Evolutionary conservation across 1,140 invertebrate genomes (phyloP).

Genomic region (Heliconius hermathena): DNA sequence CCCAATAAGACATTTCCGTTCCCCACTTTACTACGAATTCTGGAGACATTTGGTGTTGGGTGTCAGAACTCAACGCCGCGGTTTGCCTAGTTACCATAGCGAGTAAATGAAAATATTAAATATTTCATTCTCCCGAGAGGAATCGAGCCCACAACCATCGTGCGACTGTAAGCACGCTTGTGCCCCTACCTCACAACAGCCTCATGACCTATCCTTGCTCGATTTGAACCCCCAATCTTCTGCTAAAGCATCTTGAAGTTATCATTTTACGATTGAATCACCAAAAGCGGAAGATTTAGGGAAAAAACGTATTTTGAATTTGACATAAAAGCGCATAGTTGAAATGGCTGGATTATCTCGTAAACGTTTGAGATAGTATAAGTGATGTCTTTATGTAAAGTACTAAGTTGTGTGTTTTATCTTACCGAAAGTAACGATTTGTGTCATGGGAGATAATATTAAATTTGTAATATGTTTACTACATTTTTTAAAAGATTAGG

Average conservation of each 20-base stretch:
- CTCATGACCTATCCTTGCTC: too few species aligned
- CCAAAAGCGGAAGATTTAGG: background rate
- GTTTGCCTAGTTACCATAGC: too few species aligned
- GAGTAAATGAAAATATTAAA: too few species aligned
- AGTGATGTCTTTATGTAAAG: background rate
- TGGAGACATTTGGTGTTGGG: too few species aligned
- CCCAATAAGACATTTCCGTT: too few species aligned
- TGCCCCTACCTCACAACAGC: too few species aligned
- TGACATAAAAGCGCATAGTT: background rate
- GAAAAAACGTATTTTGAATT: background rate
- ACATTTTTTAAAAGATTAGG: background rate
- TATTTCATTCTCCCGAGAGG: too few species aligned
- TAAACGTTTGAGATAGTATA: background rate
- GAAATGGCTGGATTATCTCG: background rate
- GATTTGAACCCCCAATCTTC: too few species aligned
- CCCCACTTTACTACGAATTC: too few species aligned
- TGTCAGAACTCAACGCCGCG: too few species aligned
- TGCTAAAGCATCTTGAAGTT: background rate
- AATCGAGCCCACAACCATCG: too few species aligned
- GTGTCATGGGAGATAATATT: background rate
- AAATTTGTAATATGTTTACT: background rate
- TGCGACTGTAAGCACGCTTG: too few species aligned
- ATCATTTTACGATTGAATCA: background rate
- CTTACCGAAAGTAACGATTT: background rate
- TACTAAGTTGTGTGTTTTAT: background rate